Evolutionary conservation across 1,140 invertebrate genomes (phyloP).

Genomic region (Bathynomus jamesi): DNA sequence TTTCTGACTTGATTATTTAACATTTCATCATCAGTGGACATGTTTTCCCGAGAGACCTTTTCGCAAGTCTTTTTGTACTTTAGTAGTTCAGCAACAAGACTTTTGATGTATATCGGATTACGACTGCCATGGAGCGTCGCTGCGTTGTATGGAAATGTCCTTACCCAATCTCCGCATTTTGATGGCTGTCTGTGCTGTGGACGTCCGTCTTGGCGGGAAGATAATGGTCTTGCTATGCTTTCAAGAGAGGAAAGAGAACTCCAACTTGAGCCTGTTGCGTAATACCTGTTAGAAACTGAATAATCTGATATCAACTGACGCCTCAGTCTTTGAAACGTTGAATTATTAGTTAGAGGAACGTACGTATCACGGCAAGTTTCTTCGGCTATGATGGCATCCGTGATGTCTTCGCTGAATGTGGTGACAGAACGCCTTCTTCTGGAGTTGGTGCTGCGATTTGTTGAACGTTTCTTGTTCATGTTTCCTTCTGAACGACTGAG

Average conservation of each 20-base stretch:
- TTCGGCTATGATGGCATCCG: conserved; percentile 16
- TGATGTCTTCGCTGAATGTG: background rate
- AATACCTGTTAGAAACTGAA: background rate
- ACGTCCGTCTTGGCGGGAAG: background rate
- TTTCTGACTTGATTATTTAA: background rate
- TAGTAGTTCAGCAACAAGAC: background rate
- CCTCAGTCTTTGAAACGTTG: conserved; percentile 23
- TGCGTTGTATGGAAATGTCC: conserved; percentile 34
- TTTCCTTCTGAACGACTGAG: background rate
- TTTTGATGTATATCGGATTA: background rate
- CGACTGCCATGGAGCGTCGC: conserved; percentile 25
- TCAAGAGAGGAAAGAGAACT: background rate
- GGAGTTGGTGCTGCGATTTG: background rate
- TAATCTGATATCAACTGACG: conserved; percentile 16
- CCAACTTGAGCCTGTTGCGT: background rate
- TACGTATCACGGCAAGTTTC: conserved; percentile 19
- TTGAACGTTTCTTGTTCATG: background rate
- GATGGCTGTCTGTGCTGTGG: background rate
- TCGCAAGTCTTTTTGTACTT: background rate
- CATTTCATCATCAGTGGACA: background rate
- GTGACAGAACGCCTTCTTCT: background rate
- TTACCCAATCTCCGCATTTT: conserved; percentile 25
- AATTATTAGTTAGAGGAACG: conserved; percentile 23
- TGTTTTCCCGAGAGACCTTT: background rate
- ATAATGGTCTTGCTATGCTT: background rate